Evolutionary conservation across 2,888 invertebrate genomes (phyloP), one percentile per base, ranked within the genome.

Genomic region (Candidula unifasciata): DNA sequence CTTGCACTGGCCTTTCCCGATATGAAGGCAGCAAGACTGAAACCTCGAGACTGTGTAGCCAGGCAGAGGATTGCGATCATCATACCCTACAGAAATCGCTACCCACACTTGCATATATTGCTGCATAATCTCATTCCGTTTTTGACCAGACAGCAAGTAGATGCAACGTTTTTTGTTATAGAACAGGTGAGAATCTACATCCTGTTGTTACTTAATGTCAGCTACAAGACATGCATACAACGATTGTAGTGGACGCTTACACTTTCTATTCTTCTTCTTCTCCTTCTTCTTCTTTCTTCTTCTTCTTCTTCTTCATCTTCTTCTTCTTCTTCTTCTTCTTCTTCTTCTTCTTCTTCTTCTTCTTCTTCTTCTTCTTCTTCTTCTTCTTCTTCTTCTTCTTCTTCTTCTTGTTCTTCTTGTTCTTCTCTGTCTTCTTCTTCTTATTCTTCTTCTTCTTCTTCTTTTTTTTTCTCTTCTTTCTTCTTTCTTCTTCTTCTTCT

Each of bases 11-110:
- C 27, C 10, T 80, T 68, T 21, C 66, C 80, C 0, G 44, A 68
- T 0, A 30, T 86, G 54, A 76, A 30, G 33, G 18, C 10, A 21
- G 86, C 83, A 37, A 71, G 81, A 16, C 33, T 68, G 52, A 21
- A n/a, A 16, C 83, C 86, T 5, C 13, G 6, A 21, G 54, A 60
- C 54, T 86, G 86, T 64, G 35, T 16, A 16, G 81, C 83, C 57
- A 69, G 44, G 33, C 76, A 84, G 33, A 54, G 60, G 30, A 6
- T 81, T 60, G 83, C 86, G 21, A 66, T 86, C n/a, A 82, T 86
- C 30, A 81, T 86, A n/a, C 83, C 86, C 13, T 86, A 78, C 74
- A 68, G 86, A 44, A 83, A 86, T 44, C 77, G 83, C 1, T 57
- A 73, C 27, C n/a, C 60, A 8, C 83, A 86, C 54, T 74, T 86